A percentile compares a stretch with the other conserved stretches of the same genome.
These are phyloP conservation scores for Dryocosmus kuriphilus DNA, from an alignment of 2,888 invertebrate genomes.

Conservation along the genomic window DNA sequence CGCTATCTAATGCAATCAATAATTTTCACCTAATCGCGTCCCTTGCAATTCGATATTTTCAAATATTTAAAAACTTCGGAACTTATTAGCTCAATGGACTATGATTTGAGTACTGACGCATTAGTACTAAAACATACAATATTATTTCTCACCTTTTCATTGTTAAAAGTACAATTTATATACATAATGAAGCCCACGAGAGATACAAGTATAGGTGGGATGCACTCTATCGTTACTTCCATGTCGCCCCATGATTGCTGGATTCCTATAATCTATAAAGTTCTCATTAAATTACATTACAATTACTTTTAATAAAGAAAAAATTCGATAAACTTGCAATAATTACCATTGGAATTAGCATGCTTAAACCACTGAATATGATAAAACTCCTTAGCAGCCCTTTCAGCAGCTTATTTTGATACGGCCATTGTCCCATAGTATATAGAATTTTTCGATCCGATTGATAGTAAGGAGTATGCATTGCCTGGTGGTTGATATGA, in stretches of 20 bases:
- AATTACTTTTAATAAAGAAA: background rate
- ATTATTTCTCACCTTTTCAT: background rate
- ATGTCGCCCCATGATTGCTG: background rate
- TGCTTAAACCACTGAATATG: background rate
- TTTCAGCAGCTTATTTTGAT: background rate
- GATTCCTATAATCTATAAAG: background rate
- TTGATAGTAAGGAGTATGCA: background rate
- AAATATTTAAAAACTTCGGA: too few species aligned
- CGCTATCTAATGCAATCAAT: too few species aligned
- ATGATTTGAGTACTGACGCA: too few species aligned
- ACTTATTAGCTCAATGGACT: too few species aligned
- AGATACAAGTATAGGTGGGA: constrained; percentile 2
- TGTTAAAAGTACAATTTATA: background rate
- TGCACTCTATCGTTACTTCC: background rate
- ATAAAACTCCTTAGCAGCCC: background rate
- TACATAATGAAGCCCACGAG: background rate
- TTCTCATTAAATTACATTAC: background rate
- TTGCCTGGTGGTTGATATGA: background rate
- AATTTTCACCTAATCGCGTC: too few species aligned
- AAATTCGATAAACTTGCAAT: background rate
- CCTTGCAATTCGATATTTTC: too few species aligned
- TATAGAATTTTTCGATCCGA: background rate
- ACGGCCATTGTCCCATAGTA: background rate
- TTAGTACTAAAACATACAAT: background rate
- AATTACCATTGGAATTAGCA: background rate